phyloP scores from a whole-genome alignment of 2,113 vertebrate genomes.

The Pipa parva region DNA sequence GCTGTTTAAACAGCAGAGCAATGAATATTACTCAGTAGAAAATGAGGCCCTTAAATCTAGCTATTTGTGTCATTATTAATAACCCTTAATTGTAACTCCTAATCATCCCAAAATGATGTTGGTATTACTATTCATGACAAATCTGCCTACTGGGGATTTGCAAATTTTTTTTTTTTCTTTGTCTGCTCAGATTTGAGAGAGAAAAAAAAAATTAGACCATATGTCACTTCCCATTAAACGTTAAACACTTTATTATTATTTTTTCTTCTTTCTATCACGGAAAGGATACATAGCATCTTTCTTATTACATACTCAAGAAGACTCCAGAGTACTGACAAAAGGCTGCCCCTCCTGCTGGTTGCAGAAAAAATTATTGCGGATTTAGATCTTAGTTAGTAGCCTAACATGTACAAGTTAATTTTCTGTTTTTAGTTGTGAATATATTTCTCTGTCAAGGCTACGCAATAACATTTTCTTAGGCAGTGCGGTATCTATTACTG shows the following conservation, averaged over 20 bases:
- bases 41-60: conserved; percentile 76
- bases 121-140: conserved; percentile 79
- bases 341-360: too few relatives aligned
- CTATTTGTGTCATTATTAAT: conserved; percentile 85
- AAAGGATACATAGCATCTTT: conserved; percentile 4
- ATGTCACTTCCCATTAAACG: conserved; percentile 58
- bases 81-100: conserved; percentile 79
- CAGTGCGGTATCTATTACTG: too few relatives aligned
- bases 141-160: conserved; percentile 60
- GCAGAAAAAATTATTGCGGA: too few relatives aligned
- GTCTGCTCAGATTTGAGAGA: conserved; percentile 51
- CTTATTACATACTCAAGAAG: conserved; percentile 14
- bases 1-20: conserved; percentile 71
- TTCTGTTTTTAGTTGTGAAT: too few relatives aligned
- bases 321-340: background rate
- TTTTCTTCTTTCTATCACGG: conserved; percentile 2
- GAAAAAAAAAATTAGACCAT: conserved; percentile 53
- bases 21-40: conserved; percentile 71
- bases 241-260: conserved; percentile 16
- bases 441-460: too few relatives aligned
- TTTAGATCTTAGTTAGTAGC: too few relatives aligned
- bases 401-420: too few relatives aligned
- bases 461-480: too few relatives aligned
- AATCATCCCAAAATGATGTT: conserved; percentile 78
- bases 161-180: conserved; percentile 42